Evolutionary conservation across 2,113 vertebrate species (phyloP).

Genomic region (Daubentonia madagascariensis): DNA sequence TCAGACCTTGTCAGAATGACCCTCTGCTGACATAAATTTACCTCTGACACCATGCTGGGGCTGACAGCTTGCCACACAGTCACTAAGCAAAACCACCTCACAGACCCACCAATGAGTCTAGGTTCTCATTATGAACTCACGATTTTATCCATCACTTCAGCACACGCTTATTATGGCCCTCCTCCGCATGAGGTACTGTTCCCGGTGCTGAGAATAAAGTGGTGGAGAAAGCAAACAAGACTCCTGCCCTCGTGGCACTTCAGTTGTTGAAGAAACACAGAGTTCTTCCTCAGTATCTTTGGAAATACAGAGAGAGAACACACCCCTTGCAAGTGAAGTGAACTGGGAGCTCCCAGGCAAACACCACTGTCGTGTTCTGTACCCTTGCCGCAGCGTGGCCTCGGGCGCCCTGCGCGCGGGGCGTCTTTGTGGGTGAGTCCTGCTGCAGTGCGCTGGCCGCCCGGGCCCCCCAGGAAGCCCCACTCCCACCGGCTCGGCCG

Average conservation of each 20-base stretch:
- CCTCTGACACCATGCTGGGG: neutral
- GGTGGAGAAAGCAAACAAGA: neutral
- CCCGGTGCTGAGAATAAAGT: no score
- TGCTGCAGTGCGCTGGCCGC: neutral
- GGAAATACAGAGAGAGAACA: neutral
- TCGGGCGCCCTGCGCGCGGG: rapidly evolving
- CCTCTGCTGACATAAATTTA: no score
- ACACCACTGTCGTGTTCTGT: neutral
- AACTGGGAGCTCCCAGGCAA: neutral
- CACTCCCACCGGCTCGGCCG: neutral
- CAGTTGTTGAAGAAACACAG: neutral
- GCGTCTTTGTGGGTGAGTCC: neutral
- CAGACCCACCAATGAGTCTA: neutral
- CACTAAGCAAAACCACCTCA: neutral
- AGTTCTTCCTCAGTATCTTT: neutral
- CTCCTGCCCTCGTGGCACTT: neutral
- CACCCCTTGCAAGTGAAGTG: neutral
- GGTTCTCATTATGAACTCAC: neutral
- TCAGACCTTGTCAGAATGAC: neutral
- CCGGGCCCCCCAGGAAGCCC: no score
- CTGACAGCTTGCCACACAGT: neutral
- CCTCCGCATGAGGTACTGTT: neutral
- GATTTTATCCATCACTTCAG: neutral
- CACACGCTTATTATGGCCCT: neutral
- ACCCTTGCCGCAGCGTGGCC: neutral